Conservation (phyloP, 2,888 invertebrate species). For the Lampropteryx suffumata region DNA sequence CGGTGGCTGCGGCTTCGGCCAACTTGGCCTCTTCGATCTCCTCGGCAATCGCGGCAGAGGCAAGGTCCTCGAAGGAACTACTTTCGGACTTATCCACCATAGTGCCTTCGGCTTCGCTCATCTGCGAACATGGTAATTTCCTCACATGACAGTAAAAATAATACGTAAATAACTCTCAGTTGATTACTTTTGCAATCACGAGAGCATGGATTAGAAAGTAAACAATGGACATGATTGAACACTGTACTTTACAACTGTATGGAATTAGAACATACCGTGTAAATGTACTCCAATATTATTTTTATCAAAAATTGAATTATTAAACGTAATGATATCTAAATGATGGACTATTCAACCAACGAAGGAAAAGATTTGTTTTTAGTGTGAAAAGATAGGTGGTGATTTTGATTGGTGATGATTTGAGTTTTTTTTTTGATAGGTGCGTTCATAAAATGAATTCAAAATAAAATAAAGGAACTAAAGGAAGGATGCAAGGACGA, state of each 20-base stretch:
- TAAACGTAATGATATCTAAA: too few relatives aligned
- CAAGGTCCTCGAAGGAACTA: slow-evolving; percentile 86
- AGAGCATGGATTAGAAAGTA: slow-evolving; percentile 17
- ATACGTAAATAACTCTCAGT: slow-evolving; percentile 52
- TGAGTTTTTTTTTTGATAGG: too few relatives aligned
- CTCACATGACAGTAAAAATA: slow-evolving; percentile 41
- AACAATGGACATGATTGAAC: slow-evolving; percentile 1
- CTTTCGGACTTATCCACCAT: slow-evolving; percentile 84
- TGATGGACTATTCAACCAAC: too few relatives aligned
- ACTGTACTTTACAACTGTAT: too few relatives aligned
- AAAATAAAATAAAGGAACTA: too few relatives aligned
- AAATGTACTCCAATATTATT: slow-evolving; percentile 30
- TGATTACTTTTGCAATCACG: not conserved
- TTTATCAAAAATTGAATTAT: too few relatives aligned
- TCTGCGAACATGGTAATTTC: slow-evolving; percentile 62
- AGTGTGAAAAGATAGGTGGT: too few relatives aligned
- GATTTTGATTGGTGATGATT: too few relatives aligned
- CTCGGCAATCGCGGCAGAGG: slow-evolving; percentile 78
- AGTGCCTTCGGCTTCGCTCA: slow-evolving; percentile 72
- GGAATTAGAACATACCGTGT: slow-evolving; percentile 43
- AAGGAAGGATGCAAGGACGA: too few relatives aligned
- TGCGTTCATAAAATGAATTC: too few relatives aligned
- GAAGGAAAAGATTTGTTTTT: too few relatives aligned
- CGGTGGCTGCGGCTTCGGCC: slow-evolving; percentile 63
- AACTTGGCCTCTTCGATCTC: slow-evolving; percentile 79